Evolutionary conservation across 2,113 vertebrate genomes (phyloP), one percentile per base, ranked within the genome.

Genomic region (Oryzias curvinotus): DNA sequence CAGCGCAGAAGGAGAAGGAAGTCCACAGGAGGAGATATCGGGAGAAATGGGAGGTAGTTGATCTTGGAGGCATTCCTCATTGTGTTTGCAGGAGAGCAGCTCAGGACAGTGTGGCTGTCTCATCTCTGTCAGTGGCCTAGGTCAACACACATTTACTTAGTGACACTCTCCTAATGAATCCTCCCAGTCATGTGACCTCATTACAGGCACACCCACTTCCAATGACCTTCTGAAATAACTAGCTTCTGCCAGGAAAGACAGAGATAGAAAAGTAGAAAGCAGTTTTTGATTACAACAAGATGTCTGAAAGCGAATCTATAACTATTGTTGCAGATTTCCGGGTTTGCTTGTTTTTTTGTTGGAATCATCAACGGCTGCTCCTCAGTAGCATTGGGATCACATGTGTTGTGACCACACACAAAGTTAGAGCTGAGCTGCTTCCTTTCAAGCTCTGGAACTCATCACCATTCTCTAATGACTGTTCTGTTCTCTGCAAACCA

Each of bases 101-200:
- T 92, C 92, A 93, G 88, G 88, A 87, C 89, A 91, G 88, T 91
- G 72, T 85, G 43, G 36, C 52, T 60, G 92, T 92, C 91, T 93
- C 92, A 94, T 89, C 52, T 60, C 92, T 92, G 92, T 93, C 92
- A 94, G 90, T 89, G 52, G 58, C 91, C 88, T 82, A 77, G 92
- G 92, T 90, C 93, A 93, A 90, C 89, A 90, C 87, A 81, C 88
- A 87, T 93, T 92, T 93, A 93, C 89, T 92, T 90, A 93, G 92
- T 92, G 93, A 93, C 93, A 94, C 91, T 83, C 90, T 92, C 91
- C 86, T 93, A 94, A 95, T 93, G 92, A 94, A 94, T 92, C 89
- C 78, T 82, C 71, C 68, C 74, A 73, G 86, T 90, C 89, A 84
- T 87, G 86, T 89, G 80, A 85, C 70, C 81, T 45, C 69, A 68